Base-by-base conservation (phyloP, 2,888 invertebrate genomes). In the Melitaea athalia region DNA sequence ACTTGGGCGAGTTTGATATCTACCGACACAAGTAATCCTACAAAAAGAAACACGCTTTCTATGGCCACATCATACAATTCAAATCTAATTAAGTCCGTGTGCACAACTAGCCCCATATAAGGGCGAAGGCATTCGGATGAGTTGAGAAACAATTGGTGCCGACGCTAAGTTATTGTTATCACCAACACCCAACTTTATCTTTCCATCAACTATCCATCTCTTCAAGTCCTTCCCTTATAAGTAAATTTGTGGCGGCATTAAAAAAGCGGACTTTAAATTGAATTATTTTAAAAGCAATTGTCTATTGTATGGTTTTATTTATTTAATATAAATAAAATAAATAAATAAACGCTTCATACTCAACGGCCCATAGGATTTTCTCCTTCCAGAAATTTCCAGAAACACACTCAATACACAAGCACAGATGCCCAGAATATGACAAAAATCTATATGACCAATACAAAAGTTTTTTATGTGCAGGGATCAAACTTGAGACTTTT, bases 71-170 rank as follows among this genome's bases (percentile, higher is more conserved):
- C 3, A 47, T 15, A 15, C 42, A 52, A 47, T 59, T 52, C 49
- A 62, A 67, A 59, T 64, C 69, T 75, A 72, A 74, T 75, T 70
- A 76, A 72, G 71, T 70, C 74, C 68, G 50, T 70, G 62, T 63
- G 70, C 73, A 65, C 63, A 61, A 45, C 49, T 59, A 43, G 0
- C 63, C 42, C 84, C 83, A 68, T 83, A 83, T 85, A 85, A 70
- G 84, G 86, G 75, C 80, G 81, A 81, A 81, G 77, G 74, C 74
- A 75, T 65, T 59, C 70, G 52, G 24, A 57, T 57, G 15, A 14
- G 45, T 42, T 47, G 64, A 15, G 61, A 69, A 61, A 69, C 68
- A 64, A 69, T 69, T 55, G 60, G 42, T 63, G 63, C 55, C 55
- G 53, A 14, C 5, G 17, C 52, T 55, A 55, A 68, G 59, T 68